Evolutionary conservation across 2,797 vertebrate genomes (phyloP).

Genomic region (Enteromius paludinosus): DNA sequence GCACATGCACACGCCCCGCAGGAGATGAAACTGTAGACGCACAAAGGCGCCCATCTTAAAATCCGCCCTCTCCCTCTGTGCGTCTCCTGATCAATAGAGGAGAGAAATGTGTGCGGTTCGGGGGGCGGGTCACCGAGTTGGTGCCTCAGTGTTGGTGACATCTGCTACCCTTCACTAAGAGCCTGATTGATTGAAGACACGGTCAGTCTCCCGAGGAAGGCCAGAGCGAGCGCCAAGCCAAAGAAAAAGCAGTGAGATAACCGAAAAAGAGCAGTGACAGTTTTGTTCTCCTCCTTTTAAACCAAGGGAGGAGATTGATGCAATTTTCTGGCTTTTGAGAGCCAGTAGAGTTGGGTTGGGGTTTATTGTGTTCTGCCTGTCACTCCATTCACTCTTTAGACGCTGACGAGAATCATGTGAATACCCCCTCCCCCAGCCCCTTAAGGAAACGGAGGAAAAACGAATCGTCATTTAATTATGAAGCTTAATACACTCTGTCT

Average conservation of each 20-base stretch:
- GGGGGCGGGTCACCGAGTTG: constrained; percentile 28
- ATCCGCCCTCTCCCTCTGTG: constrained; percentile 45
- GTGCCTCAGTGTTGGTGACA: constrained; percentile 74
- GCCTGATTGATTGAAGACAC: constrained; percentile 73
- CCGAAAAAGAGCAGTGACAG: constrained; percentile 63
- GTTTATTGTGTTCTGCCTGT: constrained; percentile 56
- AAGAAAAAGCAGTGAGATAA: constrained; percentile 57
- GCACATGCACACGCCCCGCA: constrained; percentile 69
- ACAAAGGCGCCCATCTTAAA: constrained; percentile 71
- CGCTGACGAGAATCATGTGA: constrained; percentile 35
- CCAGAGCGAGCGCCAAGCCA: constrained; percentile 36
- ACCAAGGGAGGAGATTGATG: constrained; percentile 57
- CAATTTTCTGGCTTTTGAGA: constrained; percentile 51
- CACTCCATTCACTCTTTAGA: constrained; percentile 59
- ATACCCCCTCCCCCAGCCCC: constrained; percentile 30
- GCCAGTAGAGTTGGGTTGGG: constrained; percentile 55
- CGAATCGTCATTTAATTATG: constrained; percentile 69
- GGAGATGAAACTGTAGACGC: constrained; percentile 73
- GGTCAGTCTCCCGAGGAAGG: constrained; percentile 66
- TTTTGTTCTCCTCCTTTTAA: constrained; percentile 66
- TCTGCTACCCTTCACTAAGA: constrained; percentile 82
- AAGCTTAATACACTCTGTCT: constrained; percentile 65
- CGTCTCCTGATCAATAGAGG: constrained; percentile 52
- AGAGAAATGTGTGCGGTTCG: constrained; percentile 53
- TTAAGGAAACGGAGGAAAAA: constrained; percentile 64